Base-by-base conservation (phyloP, 2,113 vertebrate species). In the Hippocampus barbouri region DNA sequence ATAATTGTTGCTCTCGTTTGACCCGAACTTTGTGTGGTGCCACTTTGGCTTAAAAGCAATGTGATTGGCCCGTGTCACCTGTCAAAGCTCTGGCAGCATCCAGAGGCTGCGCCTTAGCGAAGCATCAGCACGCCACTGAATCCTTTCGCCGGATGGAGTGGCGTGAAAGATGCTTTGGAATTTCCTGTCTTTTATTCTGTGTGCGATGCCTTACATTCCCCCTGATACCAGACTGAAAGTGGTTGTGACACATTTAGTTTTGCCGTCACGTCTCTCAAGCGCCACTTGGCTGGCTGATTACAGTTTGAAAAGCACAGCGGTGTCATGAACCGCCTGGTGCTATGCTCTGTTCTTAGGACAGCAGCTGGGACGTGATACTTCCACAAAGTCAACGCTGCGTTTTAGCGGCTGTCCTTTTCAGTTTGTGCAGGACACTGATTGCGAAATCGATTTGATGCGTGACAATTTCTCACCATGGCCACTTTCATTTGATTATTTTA, bases 201-300 rank as follows among this genome's bases (percentile, higher is more conserved):
- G 59, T 68, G 47, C 68, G 21, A 77, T 63, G 77, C 71, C 66
- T 84, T 86, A 86, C 83, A 88, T 88, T 90, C 87, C 89, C 86
- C 87, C 85, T 23, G 71, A 61, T 59, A 67, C 9, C 21, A 43
- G 47, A 72, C 38, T 43, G 66, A 74, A 61, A 71, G 68, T 11
- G 67, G 75, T 62, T 60, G n/a, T 38, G 54, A 47, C 60, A 8
- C 66, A 45, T 71, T 68, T 18, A 47, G 49, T 73, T 73, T 76
- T 40, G 72, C 66, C 54, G 41, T 69, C 30, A 40, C 21, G 51
- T 56, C 41, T 23, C 57, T 67, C n/a, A 53, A 74, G 75, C 64
- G 62, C 63, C 15, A n/a, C 72, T n/a, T 51, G 62, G 60, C 40
- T 66, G 38, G 30, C 68, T 77, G 76, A 82, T 79, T 70, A 71